A percentile compares a stretch with the other conserved stretches of the same genome.
Evolutionary conservation across 2,797 vertebrate genomes (phyloP).

Genomic region (Gymnothorax javanicus): DNA sequence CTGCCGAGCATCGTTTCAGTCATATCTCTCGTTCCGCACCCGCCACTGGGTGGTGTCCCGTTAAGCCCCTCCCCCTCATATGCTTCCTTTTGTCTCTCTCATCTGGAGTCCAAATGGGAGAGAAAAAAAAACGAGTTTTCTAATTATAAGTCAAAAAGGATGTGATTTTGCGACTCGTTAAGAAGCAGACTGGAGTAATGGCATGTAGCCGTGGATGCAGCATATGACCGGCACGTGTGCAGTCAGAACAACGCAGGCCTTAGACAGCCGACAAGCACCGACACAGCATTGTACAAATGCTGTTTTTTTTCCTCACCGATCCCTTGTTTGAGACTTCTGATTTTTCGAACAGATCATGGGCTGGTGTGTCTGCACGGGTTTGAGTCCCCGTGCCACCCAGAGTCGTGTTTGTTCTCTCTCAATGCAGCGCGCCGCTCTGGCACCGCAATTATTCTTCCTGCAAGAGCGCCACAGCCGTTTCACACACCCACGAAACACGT

Average conservation of each 20-base stretch:
- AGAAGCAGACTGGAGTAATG: slow-evolving; percentile 46
- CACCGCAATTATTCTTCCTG: slow-evolving; percentile 45
- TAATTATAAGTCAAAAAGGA: slow-evolving; percentile 49
- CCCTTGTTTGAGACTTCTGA: slow-evolving; percentile 55
- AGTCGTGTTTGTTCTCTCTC: slow-evolving; percentile 39
- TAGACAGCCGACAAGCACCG: slow-evolving; percentile 27
- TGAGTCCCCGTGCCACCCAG: slow-evolving; percentile 40
- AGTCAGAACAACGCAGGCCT: slow-evolving; percentile 52
- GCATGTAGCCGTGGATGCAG: slow-evolving; percentile 41
- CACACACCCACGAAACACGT: slow-evolving; percentile 1
- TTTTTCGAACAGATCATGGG: slow-evolving; percentile 47
- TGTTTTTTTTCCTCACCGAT: slow-evolving; percentile 45
- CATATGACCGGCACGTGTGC: slow-evolving; percentile 35
- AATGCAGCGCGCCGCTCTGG: slow-evolving; percentile 31
- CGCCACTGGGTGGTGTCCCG: slow-evolving; percentile 51
- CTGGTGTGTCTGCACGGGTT: slow-evolving; percentile 18
- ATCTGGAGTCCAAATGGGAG: slow-evolving; percentile 61
- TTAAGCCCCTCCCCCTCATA: slow-evolving; percentile 44
- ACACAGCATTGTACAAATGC: slow-evolving; percentile 40
- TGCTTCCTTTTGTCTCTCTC: slow-evolving; percentile 35
- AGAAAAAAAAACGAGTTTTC: slow-evolving; percentile 49
- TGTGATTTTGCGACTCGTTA: slow-evolving; percentile 37
- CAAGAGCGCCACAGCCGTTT: slow-evolving; percentile 18
- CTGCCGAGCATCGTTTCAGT: neutral
- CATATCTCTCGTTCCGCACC: slow-evolving; percentile 45